A percentile compares a stretch with the other conserved stretches of the same genome.
Evolutionary conservation across 1,140 invertebrate genomes (phyloP).

Genomic region (Ylistrum balloti): DNA sequence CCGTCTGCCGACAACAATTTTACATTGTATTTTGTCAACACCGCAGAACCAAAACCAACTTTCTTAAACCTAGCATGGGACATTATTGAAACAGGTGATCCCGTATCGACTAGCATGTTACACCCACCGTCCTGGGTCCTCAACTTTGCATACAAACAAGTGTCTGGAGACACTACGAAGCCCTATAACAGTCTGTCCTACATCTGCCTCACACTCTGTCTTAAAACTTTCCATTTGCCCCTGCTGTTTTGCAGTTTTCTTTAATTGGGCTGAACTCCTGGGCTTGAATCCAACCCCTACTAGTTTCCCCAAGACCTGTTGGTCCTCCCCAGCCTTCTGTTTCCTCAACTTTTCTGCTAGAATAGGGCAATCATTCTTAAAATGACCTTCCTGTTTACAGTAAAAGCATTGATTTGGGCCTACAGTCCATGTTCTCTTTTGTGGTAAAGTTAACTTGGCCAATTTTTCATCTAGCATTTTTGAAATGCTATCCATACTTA

Average conservation of each 20-base stretch:
- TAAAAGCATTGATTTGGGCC: neutral
- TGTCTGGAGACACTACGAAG: neutral
- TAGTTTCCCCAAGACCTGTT: neutral
- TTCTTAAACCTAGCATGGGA: neutral
- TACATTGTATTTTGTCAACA: neutral
- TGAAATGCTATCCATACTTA: neutral
- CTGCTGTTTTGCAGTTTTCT: neutral
- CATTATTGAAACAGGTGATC: neutral
- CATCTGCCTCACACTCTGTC: neutral
- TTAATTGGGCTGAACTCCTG: neutral
- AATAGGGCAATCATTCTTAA: neutral
- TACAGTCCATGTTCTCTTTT: neutral
- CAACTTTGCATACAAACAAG: neutral
- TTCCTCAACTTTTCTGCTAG: neutral
- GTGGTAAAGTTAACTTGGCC: neutral
- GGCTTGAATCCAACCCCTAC: neutral
- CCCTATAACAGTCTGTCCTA: neutral
- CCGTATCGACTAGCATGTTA: neutral
- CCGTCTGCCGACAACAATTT: neutral
- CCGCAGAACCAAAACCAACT: neutral
- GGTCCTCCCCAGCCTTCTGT: neutral
- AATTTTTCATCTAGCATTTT: slow-evolving; percentile 6
- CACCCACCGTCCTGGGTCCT: neutral
- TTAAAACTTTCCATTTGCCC: neutral
- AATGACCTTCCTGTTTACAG: neutral